Conservation (phyloP, 1,140 invertebrate genomes). For the Brachystomella parvula region DNA sequence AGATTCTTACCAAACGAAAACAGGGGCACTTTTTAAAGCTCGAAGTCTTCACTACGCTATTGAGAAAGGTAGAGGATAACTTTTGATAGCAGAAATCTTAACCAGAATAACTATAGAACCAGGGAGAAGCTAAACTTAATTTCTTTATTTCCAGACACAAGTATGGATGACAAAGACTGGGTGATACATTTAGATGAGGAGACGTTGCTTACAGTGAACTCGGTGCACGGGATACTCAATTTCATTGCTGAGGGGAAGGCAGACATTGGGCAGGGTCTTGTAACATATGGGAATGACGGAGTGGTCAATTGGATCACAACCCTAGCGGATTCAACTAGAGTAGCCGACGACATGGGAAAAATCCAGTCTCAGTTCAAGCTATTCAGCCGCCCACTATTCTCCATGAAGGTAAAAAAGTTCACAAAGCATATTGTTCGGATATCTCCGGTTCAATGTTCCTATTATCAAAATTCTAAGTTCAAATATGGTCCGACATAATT, state of each 20-base stretch:
- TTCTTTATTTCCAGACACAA: no score
- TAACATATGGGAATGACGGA: conserved; percentile 54
- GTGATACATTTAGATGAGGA: conserved; percentile 58
- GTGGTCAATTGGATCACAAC: conserved; percentile 57
- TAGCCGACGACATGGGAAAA: conserved; percentile 54
- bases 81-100: no score
- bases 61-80: conserved; percentile 44
- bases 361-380: conserved; percentile 51
- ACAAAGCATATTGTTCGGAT: no score
- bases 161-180: conserved; percentile 51
- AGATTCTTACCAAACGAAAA: conserved; percentile 46
- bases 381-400: conserved; percentile 53
- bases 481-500: no score
- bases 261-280: conserved; percentile 45
- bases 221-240: conserved; percentile 51
- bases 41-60: conserved; percentile 55
- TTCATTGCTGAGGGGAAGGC: conserved; percentile 51
- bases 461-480: no score
- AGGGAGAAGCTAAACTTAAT: no score
- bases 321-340: conserved; percentile 53
- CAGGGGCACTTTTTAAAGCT: conserved; percentile 53
- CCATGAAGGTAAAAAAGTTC: no score
- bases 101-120: no score
- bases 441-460: no score
- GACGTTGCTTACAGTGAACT: conserved; percentile 51